Base-by-base conservation (phyloP, 2,888 invertebrate genomes). In the Dusona sp. region DNA sequence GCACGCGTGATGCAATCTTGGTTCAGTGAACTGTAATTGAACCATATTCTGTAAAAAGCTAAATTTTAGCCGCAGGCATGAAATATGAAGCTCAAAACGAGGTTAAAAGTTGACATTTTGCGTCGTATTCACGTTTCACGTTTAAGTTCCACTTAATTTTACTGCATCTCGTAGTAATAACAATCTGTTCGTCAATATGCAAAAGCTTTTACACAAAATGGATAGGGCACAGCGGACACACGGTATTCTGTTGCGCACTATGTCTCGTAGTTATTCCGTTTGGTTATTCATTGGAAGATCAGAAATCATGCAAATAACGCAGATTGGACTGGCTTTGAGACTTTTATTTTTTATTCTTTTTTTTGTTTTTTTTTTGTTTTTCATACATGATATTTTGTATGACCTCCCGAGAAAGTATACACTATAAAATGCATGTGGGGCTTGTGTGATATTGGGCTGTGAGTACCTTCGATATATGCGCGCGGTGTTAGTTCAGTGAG, bases 241-340 rank as follows among this genome's bases (percentile, higher is more conserved):
- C 3, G 45, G 42, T 70, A 25, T 45, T 33, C 6, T 29, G 9
- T 48, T 25, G 38, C 36, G 51, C 16, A 38, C 16, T 19, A n/a
- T 19, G 6, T 38, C 8, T 51, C 51, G 33, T 9, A 45, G 33
- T 79, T 25, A 57, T 57, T 36, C 33, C 16, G 65, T 74, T 79
- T 54, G 57, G 67, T 73, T 57, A 79, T 84, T 68, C 79, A 57
- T 67, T 48, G 38, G 45, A 45, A 29, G 48, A 19, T 65, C 2
- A 54, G 64, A 79, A 79, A 68, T 79, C 42, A 68, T 79, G 70
- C 57, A 79, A 79, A 79, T 79, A 42, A 70, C 70, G 70, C 33
- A 70, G 70, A 79, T 79, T 79, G 45, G 16, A 57, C 13, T 57
- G 72, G 72, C 72, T 51, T n/a, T 33, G 33, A 33, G 36, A 51